These are phyloP conservation scores for Drosophila varians DNA, from an alignment of 1,140 invertebrate genomes.

Conservation along the genomic window DNA sequence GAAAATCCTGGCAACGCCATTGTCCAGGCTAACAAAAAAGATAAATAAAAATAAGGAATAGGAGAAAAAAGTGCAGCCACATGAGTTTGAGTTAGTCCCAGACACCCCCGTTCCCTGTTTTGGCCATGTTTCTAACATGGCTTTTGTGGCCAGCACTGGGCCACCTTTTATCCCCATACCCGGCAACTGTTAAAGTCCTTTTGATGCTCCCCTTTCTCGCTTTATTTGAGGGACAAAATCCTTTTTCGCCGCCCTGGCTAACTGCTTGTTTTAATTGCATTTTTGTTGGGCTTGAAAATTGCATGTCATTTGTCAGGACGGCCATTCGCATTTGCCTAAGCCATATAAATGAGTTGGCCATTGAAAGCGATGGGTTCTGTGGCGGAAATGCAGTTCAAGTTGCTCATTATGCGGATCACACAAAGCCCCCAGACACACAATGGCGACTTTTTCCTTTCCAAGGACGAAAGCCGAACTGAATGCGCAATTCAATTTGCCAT, in stretches of 20 bases:
- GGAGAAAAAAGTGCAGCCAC: slow-evolving; percentile 66
- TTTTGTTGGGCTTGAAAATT: slow-evolving; percentile 70
- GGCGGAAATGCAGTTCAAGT: slow-evolving; percentile 26
- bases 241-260: slow-evolving; percentile 14
- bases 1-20: slow-evolving; percentile 70
- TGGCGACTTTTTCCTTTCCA: neutral
- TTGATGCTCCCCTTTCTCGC: slow-evolving; percentile 31
- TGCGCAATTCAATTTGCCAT: slow-evolving; percentile 2
- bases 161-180: slow-evolving; percentile 34
- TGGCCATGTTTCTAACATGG: slow-evolving; percentile 30
- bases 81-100: slow-evolving; percentile 52
- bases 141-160: slow-evolving; percentile 34
- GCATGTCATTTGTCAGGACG: slow-evolving; percentile 73
- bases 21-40: slow-evolving; percentile 22
- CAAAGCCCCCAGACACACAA: slow-evolving; percentile 5
- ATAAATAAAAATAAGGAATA: slow-evolving; percentile 7
- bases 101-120: neutral
- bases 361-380: slow-evolving; percentile 20
- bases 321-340: slow-evolving; percentile 68
- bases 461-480: neutral
- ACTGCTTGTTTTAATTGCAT: slow-evolving; percentile 73
- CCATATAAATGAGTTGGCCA: slow-evolving; percentile 68
- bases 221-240: slow-evolving; percentile 9
- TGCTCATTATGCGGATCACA: slow-evolving; percentile 41
- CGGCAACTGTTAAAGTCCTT: slow-evolving; percentile 39